Percentiles rank a stretch among this genome's conserved stretches.
Conservation (phyloP, 2,797 vertebrate genomes). For the Sciurus vulgaris region DNA sequence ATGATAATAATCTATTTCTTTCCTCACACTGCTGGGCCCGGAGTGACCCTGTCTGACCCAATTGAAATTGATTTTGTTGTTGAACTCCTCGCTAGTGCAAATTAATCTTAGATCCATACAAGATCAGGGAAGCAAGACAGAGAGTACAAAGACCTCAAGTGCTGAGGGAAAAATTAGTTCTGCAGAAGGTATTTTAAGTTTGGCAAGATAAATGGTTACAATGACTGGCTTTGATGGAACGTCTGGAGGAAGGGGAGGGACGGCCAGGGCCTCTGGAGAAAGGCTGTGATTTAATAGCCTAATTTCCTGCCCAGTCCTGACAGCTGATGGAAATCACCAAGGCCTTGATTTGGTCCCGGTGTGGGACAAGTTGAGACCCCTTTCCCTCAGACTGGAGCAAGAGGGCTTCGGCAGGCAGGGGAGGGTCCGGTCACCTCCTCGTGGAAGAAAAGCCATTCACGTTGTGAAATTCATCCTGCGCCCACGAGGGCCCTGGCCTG, state of each 20-base stretch:
- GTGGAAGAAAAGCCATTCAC: conserved; percentile 54
- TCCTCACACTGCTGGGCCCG: conserved; percentile 88
- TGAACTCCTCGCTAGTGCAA: conserved; percentile 92
- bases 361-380: conserved; percentile 93
- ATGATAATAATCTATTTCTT: conserved; percentile 94
- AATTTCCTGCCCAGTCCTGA: conserved; percentile 96
- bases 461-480: conserved; percentile 58
- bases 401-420: neutral
- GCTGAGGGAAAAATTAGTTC: conserved; percentile 85
- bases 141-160: conserved; percentile 88
- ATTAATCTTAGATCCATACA: conserved; percentile 93
- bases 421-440: conserved; percentile 69
- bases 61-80: conserved; percentile 96
- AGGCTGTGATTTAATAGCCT: conserved; percentile 97
- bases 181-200: conserved; percentile 92
- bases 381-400: conserved; percentile 86
- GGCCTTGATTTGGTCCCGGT: conserved; percentile 92
- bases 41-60: conserved; percentile 94
- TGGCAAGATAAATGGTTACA: conserved; percentile 94
- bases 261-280: conserved; percentile 90
- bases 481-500: neutral
- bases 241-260: conserved; percentile 92
- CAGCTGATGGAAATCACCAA: conserved; percentile 94
- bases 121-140: conserved; percentile 89
- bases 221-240: conserved; percentile 95